Conservation (phyloP, 37 sponge, comb jelly and placozoan genomes). For the Aplysina aerophoba region DNA sequence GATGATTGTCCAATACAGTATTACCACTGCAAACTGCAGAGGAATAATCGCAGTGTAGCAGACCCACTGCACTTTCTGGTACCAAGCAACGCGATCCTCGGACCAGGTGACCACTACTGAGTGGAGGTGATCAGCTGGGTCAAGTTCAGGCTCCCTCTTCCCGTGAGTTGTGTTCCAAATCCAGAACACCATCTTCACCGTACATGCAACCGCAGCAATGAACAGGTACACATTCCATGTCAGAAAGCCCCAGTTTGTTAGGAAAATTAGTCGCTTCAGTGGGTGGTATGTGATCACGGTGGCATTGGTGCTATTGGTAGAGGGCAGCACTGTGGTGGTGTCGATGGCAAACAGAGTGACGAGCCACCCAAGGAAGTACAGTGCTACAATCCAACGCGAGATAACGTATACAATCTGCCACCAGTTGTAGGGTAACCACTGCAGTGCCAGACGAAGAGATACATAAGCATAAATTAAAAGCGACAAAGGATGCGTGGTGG, state of each 20-base stretch:
- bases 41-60: conserved; percentile 27
- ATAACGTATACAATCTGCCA: conserved; percentile 57
- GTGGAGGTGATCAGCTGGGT: not conserved
- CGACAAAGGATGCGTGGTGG: too few relatives aligned
- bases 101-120: not conserved
- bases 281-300: not conserved
- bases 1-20: conserved; percentile 69
- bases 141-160: not conserved
- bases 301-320: too few relatives aligned
- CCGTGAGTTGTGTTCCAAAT: not conserved
- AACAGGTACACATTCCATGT: conserved; percentile 45
- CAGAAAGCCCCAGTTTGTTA: conserved; percentile 77
- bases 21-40: conserved; percentile 11
- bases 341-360: not conserved
- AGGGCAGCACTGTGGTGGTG: too few relatives aligned
- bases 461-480: too few relatives aligned
- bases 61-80: conserved; percentile 69
- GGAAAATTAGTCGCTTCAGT: conserved; percentile 60
- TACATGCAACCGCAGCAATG: conserved; percentile 42
- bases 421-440: conserved; percentile 75
- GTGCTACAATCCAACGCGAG: conserved; percentile 54
- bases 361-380: conserved; percentile 67
- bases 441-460: not conserved
- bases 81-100: conserved; percentile 57
- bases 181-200: conserved; percentile 30